Base-by-base conservation (phyloP, 1,140 invertebrate species). In the Drosophila trapezifrons region DNA sequence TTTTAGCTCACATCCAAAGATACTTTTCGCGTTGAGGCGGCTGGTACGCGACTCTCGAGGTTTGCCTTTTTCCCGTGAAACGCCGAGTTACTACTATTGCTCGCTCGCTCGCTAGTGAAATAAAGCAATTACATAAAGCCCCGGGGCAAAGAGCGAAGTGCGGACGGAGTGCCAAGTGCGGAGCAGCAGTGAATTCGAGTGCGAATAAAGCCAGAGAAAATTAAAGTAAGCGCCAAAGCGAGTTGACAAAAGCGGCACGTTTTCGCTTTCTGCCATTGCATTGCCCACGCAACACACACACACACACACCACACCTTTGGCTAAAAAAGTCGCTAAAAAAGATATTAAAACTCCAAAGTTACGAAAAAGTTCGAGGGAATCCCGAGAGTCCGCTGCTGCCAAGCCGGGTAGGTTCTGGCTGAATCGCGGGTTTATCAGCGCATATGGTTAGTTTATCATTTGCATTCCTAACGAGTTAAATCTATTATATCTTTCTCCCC, bases 171-270 rank as follows among this genome's bases (percentile, higher is more conserved):
- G 42, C 18, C n/a, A 18, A 37, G 40, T 40, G 25, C 49, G 2
- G 27, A 32, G 9, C 8, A 58, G 12, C n/a, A 70, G 65, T 49
- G 70, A 51, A 51, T 51, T 38, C 35, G 60, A 70, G 62, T 64
- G 49, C 40, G 20, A 40, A 52, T 37, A 52, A 69, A 46, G 45
- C 55, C 35, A 57, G 51, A 46, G 64, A 79, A 83, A 83, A 78
- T 72, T 70, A 70, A 79, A 63, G 78, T 80, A 82, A 74, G 62
- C 76, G 64, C 49, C 66, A 74, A 81, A 55, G 66, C 77, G 62
- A 78, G 47, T 82, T 78, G 84, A 83, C 84, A 87, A 84, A 77
- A 84, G 76, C 58, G 73, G 73, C 84, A 84, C 84, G 84, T 89
- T 89, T 89, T 79, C 74, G 84, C 84, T 89, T 89, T 89, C 70